phyloP scores from a whole-genome alignment of 2,888 invertebrate species.

The Heterodera filipjevi region DNA sequence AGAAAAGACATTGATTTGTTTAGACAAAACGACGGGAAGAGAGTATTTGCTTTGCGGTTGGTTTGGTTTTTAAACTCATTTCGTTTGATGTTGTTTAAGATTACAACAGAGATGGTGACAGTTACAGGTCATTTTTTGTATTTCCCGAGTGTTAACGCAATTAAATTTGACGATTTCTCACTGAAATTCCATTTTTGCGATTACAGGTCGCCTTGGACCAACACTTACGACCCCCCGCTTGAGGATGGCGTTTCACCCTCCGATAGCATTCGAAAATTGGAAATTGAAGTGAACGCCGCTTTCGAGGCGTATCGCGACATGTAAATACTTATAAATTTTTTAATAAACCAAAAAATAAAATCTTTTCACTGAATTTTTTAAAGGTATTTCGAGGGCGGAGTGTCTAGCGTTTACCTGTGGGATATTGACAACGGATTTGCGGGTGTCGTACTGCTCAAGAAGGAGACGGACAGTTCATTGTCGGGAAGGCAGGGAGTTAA shows the following conservation, averaged over 20 bases:
- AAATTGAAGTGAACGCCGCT: constrained; percentile 95
- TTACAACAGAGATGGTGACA: constrained; percentile 98
- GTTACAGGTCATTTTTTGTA: constrained; percentile 76
- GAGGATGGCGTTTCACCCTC: constrained; percentile 99
- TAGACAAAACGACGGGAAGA: constrained; percentile 77
- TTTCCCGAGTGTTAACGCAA: no score
- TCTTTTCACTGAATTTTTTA: constrained; percentile 20
- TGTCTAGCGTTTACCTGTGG: constrained; percentile 98
- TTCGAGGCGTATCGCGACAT: constrained; percentile 91
- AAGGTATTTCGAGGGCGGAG: constrained; percentile 96
- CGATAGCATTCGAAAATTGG: constrained; percentile 88
- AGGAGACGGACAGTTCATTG: constrained; percentile 69
- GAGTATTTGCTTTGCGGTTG: constrained; percentile 85
- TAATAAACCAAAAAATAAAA: neutral
- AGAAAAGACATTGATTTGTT: neutral
- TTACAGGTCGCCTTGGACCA: constrained; percentile 71
- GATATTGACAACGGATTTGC: constrained; percentile 93
- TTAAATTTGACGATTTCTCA: no score
- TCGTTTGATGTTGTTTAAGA: constrained; percentile 70
- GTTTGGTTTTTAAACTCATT: neutral
- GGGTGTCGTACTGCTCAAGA: constrained; percentile 96
- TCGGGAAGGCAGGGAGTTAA: constrained; percentile 95
- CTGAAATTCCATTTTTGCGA: constrained; percentile 11
- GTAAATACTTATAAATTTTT: constrained; percentile 38
- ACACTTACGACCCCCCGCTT: constrained; percentile 93